A percentile compares a stretch with the other conserved stretches of the same genome.
Conservation (phyloP, 2,797 vertebrate species). For the Phrynocephalus forsythii region DNA sequence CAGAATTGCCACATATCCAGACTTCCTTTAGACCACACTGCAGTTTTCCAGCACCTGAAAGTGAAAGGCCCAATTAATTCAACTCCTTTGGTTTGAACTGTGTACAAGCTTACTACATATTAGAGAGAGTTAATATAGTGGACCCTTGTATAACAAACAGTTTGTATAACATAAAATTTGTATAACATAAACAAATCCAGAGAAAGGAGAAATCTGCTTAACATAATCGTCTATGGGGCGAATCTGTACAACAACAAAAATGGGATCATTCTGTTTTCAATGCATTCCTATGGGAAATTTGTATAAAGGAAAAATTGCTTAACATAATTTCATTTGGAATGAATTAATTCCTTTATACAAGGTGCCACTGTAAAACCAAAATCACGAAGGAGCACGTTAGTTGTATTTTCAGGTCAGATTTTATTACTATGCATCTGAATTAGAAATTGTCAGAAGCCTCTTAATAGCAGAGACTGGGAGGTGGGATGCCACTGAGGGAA, state of each 20-base stretch:
- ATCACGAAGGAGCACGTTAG: background rate
- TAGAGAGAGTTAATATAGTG: too few relatives aligned
- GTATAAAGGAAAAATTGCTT: too few relatives aligned
- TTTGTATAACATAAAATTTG: too few relatives aligned
- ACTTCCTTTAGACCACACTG: slow-evolving; percentile 14
- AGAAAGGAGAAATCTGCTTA: too few relatives aligned
- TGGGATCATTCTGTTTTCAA: too few relatives aligned
- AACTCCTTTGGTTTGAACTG: background rate
- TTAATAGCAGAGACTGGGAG: background rate
- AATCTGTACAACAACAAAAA: too few relatives aligned
- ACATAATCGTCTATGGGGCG: too few relatives aligned
- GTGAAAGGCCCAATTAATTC: slow-evolving; percentile 26
- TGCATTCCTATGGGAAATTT: too few relatives aligned
- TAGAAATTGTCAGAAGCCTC: background rate
- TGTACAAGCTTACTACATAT: background rate
- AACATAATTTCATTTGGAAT: too few relatives aligned
- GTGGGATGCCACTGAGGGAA: background rate
- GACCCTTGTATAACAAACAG: too few relatives aligned
- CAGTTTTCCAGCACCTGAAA: slow-evolving; percentile 21
- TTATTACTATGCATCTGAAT: background rate
- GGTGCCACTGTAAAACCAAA: background rate
- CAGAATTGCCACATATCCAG: slow-evolving; percentile 43
- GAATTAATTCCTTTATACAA: too few relatives aligned
- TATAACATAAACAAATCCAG: too few relatives aligned
- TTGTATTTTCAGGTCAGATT: background rate